These are phyloP conservation scores for Cherax quadricarinatus DNA, from an alignment of 1,140 invertebrate genomes.

Conservation along the genomic window DNA sequence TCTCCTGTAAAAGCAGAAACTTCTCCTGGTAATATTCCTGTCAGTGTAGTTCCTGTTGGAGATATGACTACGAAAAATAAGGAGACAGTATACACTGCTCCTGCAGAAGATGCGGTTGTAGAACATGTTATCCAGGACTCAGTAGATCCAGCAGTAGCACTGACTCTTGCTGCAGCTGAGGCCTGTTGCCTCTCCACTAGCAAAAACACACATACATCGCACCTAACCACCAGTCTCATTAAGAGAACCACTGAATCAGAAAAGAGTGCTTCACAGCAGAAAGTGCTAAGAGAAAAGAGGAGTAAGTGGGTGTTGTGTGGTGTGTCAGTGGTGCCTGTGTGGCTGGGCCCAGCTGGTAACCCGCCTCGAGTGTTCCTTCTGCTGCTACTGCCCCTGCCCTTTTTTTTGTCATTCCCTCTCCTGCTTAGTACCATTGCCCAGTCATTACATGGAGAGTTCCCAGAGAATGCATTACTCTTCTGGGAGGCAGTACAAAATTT, in stretches of 20 bases:
- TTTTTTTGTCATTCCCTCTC: neutral
- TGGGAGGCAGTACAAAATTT: neutral
- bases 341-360: neutral
- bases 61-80: neutral
- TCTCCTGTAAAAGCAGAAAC: neutral
- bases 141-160: slow-evolving; percentile 21
- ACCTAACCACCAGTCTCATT: neutral
- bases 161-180: slow-evolving; percentile 23
- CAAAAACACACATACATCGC: neutral
- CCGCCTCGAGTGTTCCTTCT: neutral
- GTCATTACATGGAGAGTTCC: neutral
- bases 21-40: neutral
- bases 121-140: neutral
- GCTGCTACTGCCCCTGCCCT: neutral
- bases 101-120: neutral
- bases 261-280: neutral
- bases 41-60: neutral
- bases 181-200: neutral
- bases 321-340: slow-evolving; percentile 31
- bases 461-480: neutral
- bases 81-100: neutral
- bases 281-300: slow-evolving; percentile 21
- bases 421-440: neutral
- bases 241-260: slow-evolving; percentile 19
- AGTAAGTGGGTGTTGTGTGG: slow-evolving; percentile 65